Conservation (phyloP, 2,888 invertebrate species). For the Eristalis tenax region DNA sequence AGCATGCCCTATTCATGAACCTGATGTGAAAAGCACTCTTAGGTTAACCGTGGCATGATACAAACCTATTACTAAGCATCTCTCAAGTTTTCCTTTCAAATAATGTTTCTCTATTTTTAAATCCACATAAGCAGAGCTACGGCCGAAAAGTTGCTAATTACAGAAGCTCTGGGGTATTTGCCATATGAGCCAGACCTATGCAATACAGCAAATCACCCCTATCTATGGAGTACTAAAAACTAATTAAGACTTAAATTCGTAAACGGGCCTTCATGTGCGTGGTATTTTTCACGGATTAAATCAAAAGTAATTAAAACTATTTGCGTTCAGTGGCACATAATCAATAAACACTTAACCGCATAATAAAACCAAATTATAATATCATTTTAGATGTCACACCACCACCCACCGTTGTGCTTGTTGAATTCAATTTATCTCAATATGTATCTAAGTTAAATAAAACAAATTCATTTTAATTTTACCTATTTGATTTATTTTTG, state of each 20-base stretch:
- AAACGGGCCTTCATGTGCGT: not conserved
- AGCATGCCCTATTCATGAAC: too few species aligned
- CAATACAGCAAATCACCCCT: too few species aligned
- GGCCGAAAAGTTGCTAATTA: too few species aligned
- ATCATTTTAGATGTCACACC: conserved; percentile 9
- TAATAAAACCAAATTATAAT: conserved; percentile 13
- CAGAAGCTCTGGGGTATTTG: too few species aligned
- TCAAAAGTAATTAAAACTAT: not conserved
- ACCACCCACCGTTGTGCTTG: not conserved
- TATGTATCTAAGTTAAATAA: conserved; percentile 1
- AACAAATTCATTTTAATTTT: not conserved
- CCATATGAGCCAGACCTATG: too few species aligned
- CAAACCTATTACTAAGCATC: too few species aligned
- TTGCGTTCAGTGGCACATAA: not conserved
- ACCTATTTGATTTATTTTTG: not conserved
- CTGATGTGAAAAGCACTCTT: too few species aligned
- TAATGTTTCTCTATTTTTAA: too few species aligned
- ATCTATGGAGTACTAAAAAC: not conserved
- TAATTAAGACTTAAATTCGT: not conserved
- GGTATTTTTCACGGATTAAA: not conserved
- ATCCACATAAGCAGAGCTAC: too few species aligned
- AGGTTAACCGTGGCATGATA: too few species aligned
- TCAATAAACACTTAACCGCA: not conserved
- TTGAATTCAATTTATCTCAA: conserved; percentile 20
- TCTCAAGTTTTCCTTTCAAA: too few species aligned